Evolutionary conservation across 2,113 vertebrate genomes (phyloP), one percentile per base, ranked within the genome.

Genomic region (Montifringilla adamsi): DNA sequence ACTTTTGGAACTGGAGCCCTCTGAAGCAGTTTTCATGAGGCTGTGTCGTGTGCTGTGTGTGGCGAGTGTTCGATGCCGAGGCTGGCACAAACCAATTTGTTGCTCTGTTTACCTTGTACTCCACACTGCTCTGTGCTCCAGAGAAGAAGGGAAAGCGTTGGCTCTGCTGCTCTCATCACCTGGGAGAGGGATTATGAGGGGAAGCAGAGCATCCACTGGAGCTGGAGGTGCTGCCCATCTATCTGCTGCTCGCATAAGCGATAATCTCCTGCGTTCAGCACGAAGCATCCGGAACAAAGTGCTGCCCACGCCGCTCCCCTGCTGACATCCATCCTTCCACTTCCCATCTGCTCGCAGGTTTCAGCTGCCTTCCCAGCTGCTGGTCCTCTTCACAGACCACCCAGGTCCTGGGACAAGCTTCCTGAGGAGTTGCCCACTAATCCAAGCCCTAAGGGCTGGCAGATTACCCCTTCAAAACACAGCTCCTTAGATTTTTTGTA

Each of bases 241-340:
- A 73, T 92, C 59, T 94, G 91, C 93, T 95, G 88, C 87, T 94
- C 87, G 69, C 91, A n/a, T 73, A 86, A 88, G 70, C 20, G n/a
- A 55, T 96, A 83, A 95, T 95, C 87, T 75, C 91, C 78, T 44
- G 3, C 7, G 2, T 90, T 91, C 84, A 70, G 84, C 81, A 16
- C 5, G 46, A 82, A 89, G 81, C 78, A 67, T 80, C 95, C 20
- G 6, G 87, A 94, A 82, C 87, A 94, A 89, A 93, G 93, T 82
- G 91, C 89, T 85, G 9, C 77, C 87, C 66, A 4, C 13, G 2
- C 84, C 0, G 6, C 77, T 96, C 43, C 67, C 88, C 88, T 86
- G 93, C 87, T 88, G 93, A 74, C 88, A 96, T 43, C 78, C 83
- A 49, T 72, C 72, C 0, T 67, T 93, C 63, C 47, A 9, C 31